Percentiles rank a stretch among this genome's conserved stretches.
phyloP scores from a whole-genome alignment of 2,113 vertebrate genomes.

The Lycocorax pyrrhopterus region DNA sequence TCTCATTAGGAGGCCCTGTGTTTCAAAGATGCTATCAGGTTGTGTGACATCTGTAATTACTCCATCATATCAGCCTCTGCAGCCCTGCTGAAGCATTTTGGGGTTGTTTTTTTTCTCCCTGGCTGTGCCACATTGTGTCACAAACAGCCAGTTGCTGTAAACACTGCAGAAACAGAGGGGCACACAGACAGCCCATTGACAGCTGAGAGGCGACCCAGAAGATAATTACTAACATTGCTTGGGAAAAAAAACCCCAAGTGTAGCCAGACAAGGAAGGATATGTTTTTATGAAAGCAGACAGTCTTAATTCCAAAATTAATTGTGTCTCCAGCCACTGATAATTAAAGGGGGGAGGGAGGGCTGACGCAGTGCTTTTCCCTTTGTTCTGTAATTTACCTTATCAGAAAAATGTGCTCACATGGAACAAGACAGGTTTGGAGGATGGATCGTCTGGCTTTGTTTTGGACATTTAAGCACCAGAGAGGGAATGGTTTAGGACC shows the following conservation, averaged over 20 bases:
- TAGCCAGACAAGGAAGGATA: conserved; percentile 34
- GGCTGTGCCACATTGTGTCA: neutral
- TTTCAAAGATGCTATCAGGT: neutral
- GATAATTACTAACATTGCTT: conserved; percentile 25
- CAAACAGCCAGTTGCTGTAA: conserved; percentile 46
- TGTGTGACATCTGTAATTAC: conserved; percentile 21
- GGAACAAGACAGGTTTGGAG: neutral
- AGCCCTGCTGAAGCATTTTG: neutral
- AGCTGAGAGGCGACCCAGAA: conserved; percentile 1
- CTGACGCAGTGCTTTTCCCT: neutral
- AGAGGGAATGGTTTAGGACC: neutral
- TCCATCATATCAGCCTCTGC: neutral
- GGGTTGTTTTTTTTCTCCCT: neutral
- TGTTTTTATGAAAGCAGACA: conserved; percentile 39
- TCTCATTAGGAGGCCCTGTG: conserved; percentile 1
- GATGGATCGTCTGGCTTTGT: neutral
- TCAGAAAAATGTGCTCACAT: neutral
- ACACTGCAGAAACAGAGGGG: neutral
- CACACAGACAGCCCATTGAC: conserved; percentile 28
- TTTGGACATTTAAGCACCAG: neutral
- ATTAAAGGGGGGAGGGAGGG: neutral
- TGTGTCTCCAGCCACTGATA: conserved; percentile 20
- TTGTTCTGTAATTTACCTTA: conserved; percentile 45
- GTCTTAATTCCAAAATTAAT: conserved; percentile 51
- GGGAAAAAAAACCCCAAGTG: neutral